Conservation (phyloP, 2,888 invertebrate genomes). For the Parnassius orleans region DNA sequence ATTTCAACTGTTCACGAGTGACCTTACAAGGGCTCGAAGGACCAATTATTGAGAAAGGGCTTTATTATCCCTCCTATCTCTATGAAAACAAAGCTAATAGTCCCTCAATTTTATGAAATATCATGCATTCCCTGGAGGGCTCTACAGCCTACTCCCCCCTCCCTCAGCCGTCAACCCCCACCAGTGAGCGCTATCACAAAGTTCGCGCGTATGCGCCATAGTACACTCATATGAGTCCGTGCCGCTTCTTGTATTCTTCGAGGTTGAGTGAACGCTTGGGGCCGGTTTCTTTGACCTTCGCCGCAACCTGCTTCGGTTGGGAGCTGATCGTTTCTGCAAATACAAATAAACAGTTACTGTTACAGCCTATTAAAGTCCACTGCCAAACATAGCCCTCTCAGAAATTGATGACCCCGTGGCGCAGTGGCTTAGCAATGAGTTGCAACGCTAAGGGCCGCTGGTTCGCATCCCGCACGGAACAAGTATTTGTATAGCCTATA, state of each 20-base stretch:
- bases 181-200: slow-evolving; percentile 8
- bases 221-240: slow-evolving; percentile 88
- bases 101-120: too few species aligned
- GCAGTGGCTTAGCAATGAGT: too few species aligned
- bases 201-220: background rate
- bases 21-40: background rate
- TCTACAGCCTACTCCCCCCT: background rate
- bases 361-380: too few species aligned
- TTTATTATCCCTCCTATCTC: too few species aligned
- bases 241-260: slow-evolving; percentile 96
- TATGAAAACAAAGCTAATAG: too few species aligned
- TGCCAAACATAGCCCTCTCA: too few species aligned
- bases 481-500: too few species aligned
- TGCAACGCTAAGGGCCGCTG: too few species aligned
- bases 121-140: background rate
- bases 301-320: slow-evolving; percentile 85
- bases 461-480: too few species aligned
- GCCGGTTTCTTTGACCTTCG: slow-evolving; percentile 88
- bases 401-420: too few species aligned
- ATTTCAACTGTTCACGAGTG: background rate
- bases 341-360: background rate
- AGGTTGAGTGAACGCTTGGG: slow-evolving; percentile 93
- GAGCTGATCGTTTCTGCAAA: slow-evolving; percentile 85
- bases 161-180: slow-evolving; percentile 19
- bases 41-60: background rate